phyloP scores from a whole-genome alignment of 2,113 vertebrate species.

The Epinephelus moara region DNA sequence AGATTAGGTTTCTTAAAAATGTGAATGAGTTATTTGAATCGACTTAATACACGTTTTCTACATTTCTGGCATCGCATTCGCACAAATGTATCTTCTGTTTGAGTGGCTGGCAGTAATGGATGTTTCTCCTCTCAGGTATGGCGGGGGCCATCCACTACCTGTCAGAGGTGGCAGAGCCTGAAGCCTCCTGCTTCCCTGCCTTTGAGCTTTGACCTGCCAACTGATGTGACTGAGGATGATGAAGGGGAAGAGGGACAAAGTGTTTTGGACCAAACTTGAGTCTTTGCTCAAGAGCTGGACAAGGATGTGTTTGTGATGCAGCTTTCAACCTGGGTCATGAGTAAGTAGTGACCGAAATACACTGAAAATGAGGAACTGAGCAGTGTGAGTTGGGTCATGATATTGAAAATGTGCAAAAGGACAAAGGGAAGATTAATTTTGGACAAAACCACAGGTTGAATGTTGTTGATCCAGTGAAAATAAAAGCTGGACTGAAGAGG shows the following conservation, averaged over 20 bases:
- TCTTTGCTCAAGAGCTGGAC: background rate
- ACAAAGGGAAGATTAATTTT: background rate
- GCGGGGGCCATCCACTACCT: constrained; percentile 95
- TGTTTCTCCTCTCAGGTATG: constrained; percentile 88
- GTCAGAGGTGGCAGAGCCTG: constrained; percentile 90
- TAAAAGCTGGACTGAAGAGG: constrained; percentile 1
- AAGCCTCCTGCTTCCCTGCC: constrained; percentile 92
- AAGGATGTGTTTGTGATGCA: background rate
- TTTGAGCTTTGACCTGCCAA: constrained; percentile 91
- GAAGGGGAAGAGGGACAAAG: background rate
- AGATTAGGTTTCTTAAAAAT: no score
- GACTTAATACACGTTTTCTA: no score
- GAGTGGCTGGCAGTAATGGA: background rate
- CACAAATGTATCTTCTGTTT: no score
- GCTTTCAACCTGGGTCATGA: background rate
- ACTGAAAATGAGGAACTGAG: background rate
- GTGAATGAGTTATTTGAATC: no score
- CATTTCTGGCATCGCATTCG: no score
- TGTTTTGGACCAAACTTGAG: background rate
- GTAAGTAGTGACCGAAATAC: no score
- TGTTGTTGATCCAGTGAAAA: constrained; percentile 7
- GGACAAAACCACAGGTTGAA: background rate
- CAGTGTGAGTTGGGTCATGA: background rate
- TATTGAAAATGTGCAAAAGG: background rate
- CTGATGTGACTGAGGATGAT: background rate